Percentiles rank a stretch among this genome's conserved stretches.
Conservation (phyloP, 2,888 invertebrate species). For the Antheraea yamamai region DNA sequence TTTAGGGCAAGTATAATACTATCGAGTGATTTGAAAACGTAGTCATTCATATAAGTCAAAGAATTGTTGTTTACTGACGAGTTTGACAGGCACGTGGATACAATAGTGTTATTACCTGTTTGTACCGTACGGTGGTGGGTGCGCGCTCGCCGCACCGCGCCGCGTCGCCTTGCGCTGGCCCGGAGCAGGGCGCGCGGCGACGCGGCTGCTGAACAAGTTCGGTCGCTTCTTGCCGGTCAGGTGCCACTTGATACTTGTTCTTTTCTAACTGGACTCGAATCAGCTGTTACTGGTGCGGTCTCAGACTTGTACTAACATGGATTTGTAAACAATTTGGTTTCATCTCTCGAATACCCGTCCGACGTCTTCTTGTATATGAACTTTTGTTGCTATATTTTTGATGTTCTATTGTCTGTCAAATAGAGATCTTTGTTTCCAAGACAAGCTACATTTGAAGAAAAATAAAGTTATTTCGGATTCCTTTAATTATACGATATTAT, state of each 20-base stretch:
- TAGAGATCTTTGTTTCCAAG: background rate
- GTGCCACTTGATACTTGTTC: constrained; percentile 79
- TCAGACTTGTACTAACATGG: constrained; percentile 11
- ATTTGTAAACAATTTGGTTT: constrained; percentile 7
- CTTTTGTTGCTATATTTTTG: background rate
- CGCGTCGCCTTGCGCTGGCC: constrained; percentile 32
- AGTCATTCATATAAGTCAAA: constrained; percentile 33
- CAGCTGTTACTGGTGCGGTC: constrained; percentile 71
- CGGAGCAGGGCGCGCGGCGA: constrained; percentile 54
- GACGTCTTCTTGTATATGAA: background rate
- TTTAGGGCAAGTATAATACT: background rate
- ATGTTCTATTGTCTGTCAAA: background rate
- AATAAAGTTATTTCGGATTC: background rate
- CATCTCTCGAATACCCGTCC: background rate
- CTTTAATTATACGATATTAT: background rate
- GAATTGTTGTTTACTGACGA: constrained; percentile 56
- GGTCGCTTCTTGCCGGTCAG: constrained; percentile 75
- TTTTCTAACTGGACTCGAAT: constrained; percentile 78
- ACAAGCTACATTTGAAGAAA: background rate
- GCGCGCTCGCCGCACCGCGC: constrained; percentile 32
- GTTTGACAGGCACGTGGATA: constrained; percentile 74
- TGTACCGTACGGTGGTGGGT: constrained; percentile 73
- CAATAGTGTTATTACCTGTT: constrained; percentile 75
- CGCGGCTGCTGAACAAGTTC: constrained; percentile 75
- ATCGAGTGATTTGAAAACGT: constrained; percentile 11